These are phyloP conservation scores for Lasioglossum figueresi DNA, from an alignment of 2,888 invertebrate genomes.

Conservation along the genomic window DNA sequence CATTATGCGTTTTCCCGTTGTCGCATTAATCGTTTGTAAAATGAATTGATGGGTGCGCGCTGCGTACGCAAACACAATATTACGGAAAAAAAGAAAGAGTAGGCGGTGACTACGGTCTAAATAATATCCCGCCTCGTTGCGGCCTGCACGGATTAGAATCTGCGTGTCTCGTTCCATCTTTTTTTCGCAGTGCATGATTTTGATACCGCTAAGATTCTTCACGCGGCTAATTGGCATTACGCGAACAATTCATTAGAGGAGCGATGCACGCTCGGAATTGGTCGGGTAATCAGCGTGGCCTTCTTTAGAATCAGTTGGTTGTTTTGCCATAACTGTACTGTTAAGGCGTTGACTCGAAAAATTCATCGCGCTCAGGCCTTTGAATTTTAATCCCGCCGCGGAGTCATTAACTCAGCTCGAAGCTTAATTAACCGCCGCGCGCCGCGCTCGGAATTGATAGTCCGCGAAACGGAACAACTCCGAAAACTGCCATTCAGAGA, in stretches of 20 bases:
- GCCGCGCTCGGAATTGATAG: constrained; percentile 27
- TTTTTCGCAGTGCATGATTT: constrained; percentile 59
- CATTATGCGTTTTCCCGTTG: background rate
- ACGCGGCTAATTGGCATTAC: constrained; percentile 64
- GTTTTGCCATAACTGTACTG: constrained; percentile 58
- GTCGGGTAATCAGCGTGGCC: constrained; percentile 54
- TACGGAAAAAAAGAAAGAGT: background rate
- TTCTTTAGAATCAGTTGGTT: constrained; percentile 53
- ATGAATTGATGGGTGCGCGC: background rate
- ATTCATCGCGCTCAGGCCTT: constrained; percentile 35
- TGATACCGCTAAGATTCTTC: constrained; percentile 61
- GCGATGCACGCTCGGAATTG: constrained; percentile 51
- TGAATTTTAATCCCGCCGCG: constrained; percentile 46
- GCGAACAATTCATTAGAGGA: constrained; percentile 61
- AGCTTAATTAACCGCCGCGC: constrained; percentile 42
- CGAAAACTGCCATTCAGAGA: background rate
- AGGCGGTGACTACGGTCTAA: constrained; percentile 1
- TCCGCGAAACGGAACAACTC: constrained; percentile 30
- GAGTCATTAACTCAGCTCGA: constrained; percentile 41
- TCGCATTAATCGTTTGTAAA: background rate
- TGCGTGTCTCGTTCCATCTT: constrained; percentile 50
- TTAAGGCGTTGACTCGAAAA: constrained; percentile 57
- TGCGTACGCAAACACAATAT: constrained; percentile 4
- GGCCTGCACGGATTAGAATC: constrained; percentile 49
- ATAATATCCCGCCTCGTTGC: background rate